phyloP scores from a whole-genome alignment of 1,140 invertebrate genomes.

The Scaptodrosophila lebanonensis region DNA sequence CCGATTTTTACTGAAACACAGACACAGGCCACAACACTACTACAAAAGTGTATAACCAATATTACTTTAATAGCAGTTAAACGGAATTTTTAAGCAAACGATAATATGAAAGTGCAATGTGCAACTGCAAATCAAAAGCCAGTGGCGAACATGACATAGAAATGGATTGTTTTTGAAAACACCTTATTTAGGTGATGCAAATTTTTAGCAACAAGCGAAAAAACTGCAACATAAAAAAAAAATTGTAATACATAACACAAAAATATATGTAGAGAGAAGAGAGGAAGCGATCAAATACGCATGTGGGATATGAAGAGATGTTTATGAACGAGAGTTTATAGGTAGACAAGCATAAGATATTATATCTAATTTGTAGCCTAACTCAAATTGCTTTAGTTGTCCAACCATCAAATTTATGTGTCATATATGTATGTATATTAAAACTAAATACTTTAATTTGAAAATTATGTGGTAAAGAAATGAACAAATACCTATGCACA shows the following conservation, averaged over 20 bases:
- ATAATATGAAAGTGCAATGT: constrained; percentile 15
- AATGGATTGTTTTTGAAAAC: no score
- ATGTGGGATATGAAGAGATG: constrained; percentile 19
- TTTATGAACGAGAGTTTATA: constrained; percentile 47
- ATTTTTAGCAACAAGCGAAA: not conserved
- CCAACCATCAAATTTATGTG: constrained; percentile 29
- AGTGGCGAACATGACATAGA: no score
- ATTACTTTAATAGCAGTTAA: constrained; percentile 71
- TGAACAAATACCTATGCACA: no score
- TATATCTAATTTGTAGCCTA: constrained; percentile 67
- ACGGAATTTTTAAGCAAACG: constrained; percentile 50
- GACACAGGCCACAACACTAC: constrained; percentile 40
- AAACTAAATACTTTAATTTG: constrained; percentile 22
- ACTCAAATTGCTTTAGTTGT: constrained; percentile 68
- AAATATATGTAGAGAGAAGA: constrained; percentile 12
- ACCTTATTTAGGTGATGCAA: no score
- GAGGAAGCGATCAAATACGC: constrained; percentile 3
- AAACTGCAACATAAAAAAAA: not conserved
- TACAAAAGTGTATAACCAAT: constrained; percentile 33
- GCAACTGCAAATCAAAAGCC: constrained; percentile 3
- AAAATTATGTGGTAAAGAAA: constrained; percentile 38
- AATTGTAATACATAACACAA: constrained; percentile 4
- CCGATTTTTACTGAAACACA: constrained; percentile 18
- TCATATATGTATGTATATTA: constrained; percentile 32
- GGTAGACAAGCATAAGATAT: constrained; percentile 64